phyloP scores from a whole-genome alignment of 2,113 vertebrate genomes.

The Bos indicus region DNA sequence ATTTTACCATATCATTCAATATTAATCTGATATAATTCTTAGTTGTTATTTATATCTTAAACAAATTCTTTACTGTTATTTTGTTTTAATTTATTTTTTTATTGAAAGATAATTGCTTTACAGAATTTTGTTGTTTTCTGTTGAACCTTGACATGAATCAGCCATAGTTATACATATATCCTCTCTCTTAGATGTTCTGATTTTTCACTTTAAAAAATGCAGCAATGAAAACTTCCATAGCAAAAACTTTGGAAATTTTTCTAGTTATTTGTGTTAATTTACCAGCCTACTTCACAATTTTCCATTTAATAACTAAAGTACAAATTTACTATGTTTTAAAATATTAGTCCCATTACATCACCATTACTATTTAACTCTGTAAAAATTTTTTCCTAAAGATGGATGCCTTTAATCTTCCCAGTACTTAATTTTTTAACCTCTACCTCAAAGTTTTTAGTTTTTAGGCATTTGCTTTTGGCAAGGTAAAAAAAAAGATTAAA shows the following conservation, averaged over 20 bases:
- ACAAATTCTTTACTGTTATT: not conserved
- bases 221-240: not conserved
- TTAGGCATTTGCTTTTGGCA: conserved; percentile 65
- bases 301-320: not conserved
- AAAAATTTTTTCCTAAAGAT: not conserved
- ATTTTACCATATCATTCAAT: not conserved
- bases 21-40: not conserved
- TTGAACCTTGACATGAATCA: not conserved
- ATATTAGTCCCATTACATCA: not conserved
- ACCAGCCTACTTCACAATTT: not conserved
- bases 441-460: conserved; percentile 67
- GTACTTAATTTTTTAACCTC: conserved; percentile 71
- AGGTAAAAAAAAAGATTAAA: conserved; percentile 67
- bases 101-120: not conserved
- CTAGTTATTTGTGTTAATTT: not conserved
- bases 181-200: not conserved
- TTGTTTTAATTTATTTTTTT: not conserved
- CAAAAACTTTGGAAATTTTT: not conserved
- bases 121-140: not conserved
- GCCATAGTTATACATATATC: not conserved
- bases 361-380: not conserved
- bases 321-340: not conserved
- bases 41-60: not conserved
- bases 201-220: not conserved
- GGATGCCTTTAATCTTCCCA: conserved; percentile 69